Conservation (phyloP, 2,797 vertebrate species). For the Sciaenops ocellatus region DNA sequence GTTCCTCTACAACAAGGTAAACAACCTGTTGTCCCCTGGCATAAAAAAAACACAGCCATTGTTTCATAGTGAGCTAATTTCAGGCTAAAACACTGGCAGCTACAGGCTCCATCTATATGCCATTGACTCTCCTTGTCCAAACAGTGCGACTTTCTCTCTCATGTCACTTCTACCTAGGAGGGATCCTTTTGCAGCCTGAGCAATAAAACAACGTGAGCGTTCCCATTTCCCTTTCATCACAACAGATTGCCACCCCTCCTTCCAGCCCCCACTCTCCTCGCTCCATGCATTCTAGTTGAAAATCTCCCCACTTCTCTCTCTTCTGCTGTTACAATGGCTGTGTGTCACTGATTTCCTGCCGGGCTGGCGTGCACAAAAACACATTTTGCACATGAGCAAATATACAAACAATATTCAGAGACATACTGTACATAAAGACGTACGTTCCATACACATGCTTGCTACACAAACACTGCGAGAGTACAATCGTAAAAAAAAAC, state of each 20-base stretch:
- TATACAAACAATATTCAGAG: constrained; percentile 32
- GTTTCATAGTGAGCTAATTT: constrained; percentile 65
- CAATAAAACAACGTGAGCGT: constrained; percentile 60
- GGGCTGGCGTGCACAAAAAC: constrained; percentile 37
- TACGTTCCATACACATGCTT: neutral
- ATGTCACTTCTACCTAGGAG: constrained; percentile 58
- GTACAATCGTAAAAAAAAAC: no score
- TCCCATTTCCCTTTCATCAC: constrained; percentile 65
- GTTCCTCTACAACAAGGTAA: constrained; percentile 70
- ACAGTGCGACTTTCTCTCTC: constrained; percentile 47
- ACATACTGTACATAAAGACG: constrained; percentile 10
- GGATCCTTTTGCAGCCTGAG: constrained; percentile 51
- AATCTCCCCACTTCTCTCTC: constrained; percentile 47
- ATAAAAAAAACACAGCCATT: constrained; percentile 53
- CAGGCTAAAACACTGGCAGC: constrained; percentile 60
- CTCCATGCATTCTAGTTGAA: constrained; percentile 48
- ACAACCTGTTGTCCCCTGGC: constrained; percentile 70
- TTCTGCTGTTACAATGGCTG: constrained; percentile 42
- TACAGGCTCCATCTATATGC: constrained; percentile 48
- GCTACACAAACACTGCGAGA: constrained; percentile 14
- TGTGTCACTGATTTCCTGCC: constrained; percentile 53
- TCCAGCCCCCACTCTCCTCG: constrained; percentile 21
- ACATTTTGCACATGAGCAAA: constrained; percentile 41
- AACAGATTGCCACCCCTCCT: constrained; percentile 59
- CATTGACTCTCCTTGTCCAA: constrained; percentile 60